Base-by-base conservation (phyloP, 2,888 invertebrate genomes). In the Hedychridium roseum region DNA sequence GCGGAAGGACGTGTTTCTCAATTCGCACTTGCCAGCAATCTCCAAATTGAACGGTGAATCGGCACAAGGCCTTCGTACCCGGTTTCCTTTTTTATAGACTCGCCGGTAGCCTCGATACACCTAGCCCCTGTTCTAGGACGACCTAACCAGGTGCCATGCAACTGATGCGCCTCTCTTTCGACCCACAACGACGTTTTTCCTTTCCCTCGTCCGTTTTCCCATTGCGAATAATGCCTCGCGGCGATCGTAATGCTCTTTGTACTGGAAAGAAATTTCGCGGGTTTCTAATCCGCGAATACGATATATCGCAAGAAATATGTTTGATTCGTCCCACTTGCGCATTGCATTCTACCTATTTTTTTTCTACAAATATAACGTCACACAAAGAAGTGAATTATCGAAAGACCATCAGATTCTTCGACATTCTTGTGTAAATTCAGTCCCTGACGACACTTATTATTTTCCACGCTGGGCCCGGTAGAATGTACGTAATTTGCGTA, bases 41-140 rank as follows among this genome's bases (percentile, higher is more conserved):
- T 34, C 11, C 31, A 9, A 16, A 43, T 30, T 36, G 4, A 21
- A 34, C 16, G 20, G 44, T 18, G n/a, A 48, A 45, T 44, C 44
- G 18, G 44, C 44, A 45, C 47, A 45, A 48, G 47, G 44, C 31
- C 37, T 44, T 17, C 30, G 30, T 37, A 42, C 28, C 50, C 17
- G 34, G n/a, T 34, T 35, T 49, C 28, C 49, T 49, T 48, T 34
- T 49, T 15, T 11, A 46, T 34, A 50, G 37, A 17, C n/a, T n/a
- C n/a, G n/a, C n/a, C n/a, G n/a, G n/a, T n/a, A n/a, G n/a, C n/a
- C n/a, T n/a, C n/a, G n/a, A 36, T 15, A 35, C 34, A 43, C 31
- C 44, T 43, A 16, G 43, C 27, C 20, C 58, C 44, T 46, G 58
- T 65, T 66, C 60, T 64, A 44, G 58, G 46, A 58, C 58, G 51